Conservation (phyloP, 1,140 invertebrate species). For the Solenopsis invicta region DNA sequence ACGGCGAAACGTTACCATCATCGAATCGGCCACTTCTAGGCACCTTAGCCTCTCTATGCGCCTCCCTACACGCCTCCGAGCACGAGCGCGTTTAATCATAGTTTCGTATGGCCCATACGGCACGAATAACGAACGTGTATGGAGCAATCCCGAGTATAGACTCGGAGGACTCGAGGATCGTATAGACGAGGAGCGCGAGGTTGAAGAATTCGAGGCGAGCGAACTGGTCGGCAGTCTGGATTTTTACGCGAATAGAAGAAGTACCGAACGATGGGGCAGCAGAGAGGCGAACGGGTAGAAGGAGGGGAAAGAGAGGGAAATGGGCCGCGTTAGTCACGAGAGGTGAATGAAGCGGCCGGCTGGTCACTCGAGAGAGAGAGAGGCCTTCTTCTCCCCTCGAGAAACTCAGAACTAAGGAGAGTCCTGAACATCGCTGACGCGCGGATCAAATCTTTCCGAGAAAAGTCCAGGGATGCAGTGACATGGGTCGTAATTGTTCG, state of each 20-base stretch:
- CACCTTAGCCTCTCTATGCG: slow-evolving; percentile 59
- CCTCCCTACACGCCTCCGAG: slow-evolving; percentile 56
- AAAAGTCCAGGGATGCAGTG: neutral
- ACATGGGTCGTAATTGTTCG: neutral
- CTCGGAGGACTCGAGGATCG: neutral
- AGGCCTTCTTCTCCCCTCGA: slow-evolving; percentile 10
- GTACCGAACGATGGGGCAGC: neutral
- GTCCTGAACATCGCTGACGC: neutral
- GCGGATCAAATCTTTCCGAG: neutral
- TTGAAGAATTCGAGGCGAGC: slow-evolving; percentile 47
- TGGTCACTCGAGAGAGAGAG: neutral
- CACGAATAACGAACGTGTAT: slow-evolving; percentile 46
- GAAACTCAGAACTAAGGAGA: slow-evolving; percentile 50
- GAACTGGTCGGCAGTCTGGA: slow-evolving; percentile 39
- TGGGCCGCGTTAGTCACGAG: slow-evolving; percentile 76
- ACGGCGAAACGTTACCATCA: slow-evolving; percentile 44
- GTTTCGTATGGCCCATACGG: slow-evolving; percentile 59
- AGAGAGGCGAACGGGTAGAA: neutral
- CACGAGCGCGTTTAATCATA: slow-evolving; percentile 55
- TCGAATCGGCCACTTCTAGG: slow-evolving; percentile 43
- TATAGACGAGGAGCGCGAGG: neutral
- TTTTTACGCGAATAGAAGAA: slow-evolving; percentile 44
- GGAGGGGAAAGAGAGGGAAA: slow-evolving; percentile 46
- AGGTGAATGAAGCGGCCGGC: slow-evolving; percentile 63
- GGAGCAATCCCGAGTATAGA: neutral